Evolutionary conservation across 2,113 vertebrate species (phyloP), one percentile per base, ranked within the genome.

Genomic region (Chascanopsetta lugubris): DNA sequence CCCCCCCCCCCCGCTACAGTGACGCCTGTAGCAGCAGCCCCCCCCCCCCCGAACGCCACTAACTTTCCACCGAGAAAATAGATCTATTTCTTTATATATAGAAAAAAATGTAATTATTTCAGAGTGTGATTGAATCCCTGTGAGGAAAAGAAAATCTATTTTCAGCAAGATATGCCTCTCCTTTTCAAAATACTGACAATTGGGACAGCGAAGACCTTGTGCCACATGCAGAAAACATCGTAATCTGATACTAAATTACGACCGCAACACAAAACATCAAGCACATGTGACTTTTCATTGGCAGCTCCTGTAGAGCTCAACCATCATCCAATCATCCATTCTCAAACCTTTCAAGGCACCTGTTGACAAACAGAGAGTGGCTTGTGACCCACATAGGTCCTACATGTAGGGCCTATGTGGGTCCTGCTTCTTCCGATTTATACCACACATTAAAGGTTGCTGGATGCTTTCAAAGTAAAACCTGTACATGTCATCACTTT

Each of bases 31-130:
- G n/a, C n/a, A n/a, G n/a, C n/a, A n/a, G n/a, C 69, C 25, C 29
- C 20, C 54, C 36, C 63, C 66, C 21, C 48, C 11, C 3, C 26
- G 11, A 27, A 24, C 25, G 34, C 40, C n/a, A 26, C 42, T 68
- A 34, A 53, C 3, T 73, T 79, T 63, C 12, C 25, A 63, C 15
- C 58, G 26, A 42, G 45, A 36, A 32, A 49, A 32, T 68, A 49
- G 53, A 65, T 58, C 61, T 29, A 38, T n/a, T 7, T n/a, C 17
- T n/a, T n/a, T n/a, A n/a, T 2, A 34, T 5, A 10, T 34, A 69
- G 49, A 75, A 84, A 78, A 82, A 58, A 59, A 61, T 61, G 8
- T 77, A 79, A 85, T 87, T 83, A 83, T 82, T 85, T 86, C 61
- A 75, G 72, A 59, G 54, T 72, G 69, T 64, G 73, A n/a, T 48